Conservation (phyloP, 2,888 invertebrate genomes). For the Cylindroiulus punctatus region DNA sequence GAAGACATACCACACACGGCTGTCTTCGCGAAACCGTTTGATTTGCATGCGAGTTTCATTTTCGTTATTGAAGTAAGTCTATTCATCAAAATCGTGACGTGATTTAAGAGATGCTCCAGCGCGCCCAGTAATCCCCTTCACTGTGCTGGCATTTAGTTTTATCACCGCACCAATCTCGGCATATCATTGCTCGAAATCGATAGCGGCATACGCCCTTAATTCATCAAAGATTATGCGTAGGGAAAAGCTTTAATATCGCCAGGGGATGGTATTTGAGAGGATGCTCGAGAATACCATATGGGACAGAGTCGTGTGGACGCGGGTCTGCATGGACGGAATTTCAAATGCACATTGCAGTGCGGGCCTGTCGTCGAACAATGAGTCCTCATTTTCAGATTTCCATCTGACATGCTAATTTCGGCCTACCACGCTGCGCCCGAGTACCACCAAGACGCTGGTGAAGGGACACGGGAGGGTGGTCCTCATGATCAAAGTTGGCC, state of each 20-base stretch:
- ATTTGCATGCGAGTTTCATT: constrained; percentile 18
- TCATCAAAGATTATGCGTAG: constrained; percentile 11
- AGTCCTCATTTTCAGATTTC: not conserved
- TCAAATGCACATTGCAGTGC: not conserved
- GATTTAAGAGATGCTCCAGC: constrained; percentile 18
- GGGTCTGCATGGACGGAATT: not conserved
- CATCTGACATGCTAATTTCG: not conserved
- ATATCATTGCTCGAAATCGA: constrained; percentile 18
- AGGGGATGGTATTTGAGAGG: not conserved
- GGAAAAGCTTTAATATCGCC: not conserved
- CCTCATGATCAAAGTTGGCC: not conserved
- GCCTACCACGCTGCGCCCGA: not conserved
- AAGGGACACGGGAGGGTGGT: not conserved
- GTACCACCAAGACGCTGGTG: not conserved
- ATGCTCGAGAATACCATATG: not conserved
- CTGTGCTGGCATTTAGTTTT: constrained; percentile 18
- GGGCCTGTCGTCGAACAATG: not conserved
- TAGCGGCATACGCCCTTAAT: constrained; percentile 18
- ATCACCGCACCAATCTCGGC: constrained; percentile 18
- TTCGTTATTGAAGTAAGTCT: constrained; percentile 2
- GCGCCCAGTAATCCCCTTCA: not conserved
- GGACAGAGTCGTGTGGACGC: not conserved
- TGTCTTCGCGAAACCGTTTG: not conserved
- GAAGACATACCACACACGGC: not conserved
- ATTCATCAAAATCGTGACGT: constrained; percentile 18